Base-by-base conservation (phyloP, 2,888 invertebrate genomes). In the Troilus luridus region DNA sequence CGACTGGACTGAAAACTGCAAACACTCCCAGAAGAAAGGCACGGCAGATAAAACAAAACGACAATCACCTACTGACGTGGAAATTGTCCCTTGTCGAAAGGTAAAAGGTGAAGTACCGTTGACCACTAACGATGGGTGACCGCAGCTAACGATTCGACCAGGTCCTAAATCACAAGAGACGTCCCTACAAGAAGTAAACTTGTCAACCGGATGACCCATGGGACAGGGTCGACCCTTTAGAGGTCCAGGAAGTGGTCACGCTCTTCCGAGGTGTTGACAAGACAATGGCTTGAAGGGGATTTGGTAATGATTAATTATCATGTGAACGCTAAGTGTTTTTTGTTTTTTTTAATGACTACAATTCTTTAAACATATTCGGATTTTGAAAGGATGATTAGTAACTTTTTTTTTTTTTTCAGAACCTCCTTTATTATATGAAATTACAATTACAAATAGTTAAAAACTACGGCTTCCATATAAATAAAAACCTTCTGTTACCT, bases 11-110 rank as follows among this genome's bases (percentile, higher is more conserved):
- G 72, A 77, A 14, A 77, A 77, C 27, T 27, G 67, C 27, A 67
- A 67, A 67, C 24, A 24, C 67, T 24, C 24, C 24, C 17, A 41
- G 14, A 41, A 17, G 27, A 17, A 41, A 41, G 72, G 9, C 19
- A 77, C 12, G 72, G 17, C 0, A 77, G 27, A 19, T 77, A 41
- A 77, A 77, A 77, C 27, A 77, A 27, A 77, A 77, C 72, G 56
- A 85, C 11, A 11, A 11, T 9, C 12, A 5, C 81, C 9, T 21
- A 85, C 85, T 85, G 85, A 85, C 56, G 21, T 11, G n/a, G n/a
- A 85, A 85, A 85, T 85, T 85, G 85, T 58, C 72, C 72, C 72
- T n/a, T 85, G 85, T 85, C 85, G 85, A 85, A 85, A 56, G 85
- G 81, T 81, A 81, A 14, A 27, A 64, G 67, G 67, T 67, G 24